phyloP scores from a whole-genome alignment of 1,140 invertebrate species.

The Polypedilum vanderplanki region DNA sequence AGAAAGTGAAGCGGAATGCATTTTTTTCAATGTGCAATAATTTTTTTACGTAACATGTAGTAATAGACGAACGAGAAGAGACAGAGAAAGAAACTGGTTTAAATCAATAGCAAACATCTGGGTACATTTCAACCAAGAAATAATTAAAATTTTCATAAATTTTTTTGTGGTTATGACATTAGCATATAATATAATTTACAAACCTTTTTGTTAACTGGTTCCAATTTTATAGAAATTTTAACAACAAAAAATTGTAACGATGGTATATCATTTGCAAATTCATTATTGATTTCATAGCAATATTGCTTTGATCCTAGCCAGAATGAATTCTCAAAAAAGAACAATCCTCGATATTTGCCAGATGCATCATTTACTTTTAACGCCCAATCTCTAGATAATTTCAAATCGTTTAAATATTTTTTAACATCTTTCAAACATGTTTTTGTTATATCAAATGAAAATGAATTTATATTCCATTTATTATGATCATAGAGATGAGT shows the following conservation, averaged over 20 bases:
- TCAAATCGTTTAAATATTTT: slow-evolving; percentile 14
- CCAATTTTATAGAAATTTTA: background rate
- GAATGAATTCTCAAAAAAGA: slow-evolving; percentile 74
- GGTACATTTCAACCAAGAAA: background rate
- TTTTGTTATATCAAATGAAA: background rate
- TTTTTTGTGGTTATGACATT: background rate
- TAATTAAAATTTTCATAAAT: background rate
- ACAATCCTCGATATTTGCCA: slow-evolving; percentile 70
- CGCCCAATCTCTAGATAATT: background rate
- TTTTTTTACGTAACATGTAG: background rate
- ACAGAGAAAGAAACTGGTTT: background rate
- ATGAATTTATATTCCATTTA: background rate
- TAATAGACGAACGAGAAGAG: background rate
- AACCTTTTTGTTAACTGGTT: background rate
- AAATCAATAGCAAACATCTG: background rate
- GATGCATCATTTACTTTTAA: slow-evolving; percentile 66
- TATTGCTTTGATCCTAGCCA: slow-evolving; percentile 62
- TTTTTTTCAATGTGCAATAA: background rate
- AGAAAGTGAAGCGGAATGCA: slow-evolving; percentile 11
- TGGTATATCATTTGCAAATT: background rate
- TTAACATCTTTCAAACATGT: background rate
- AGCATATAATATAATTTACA: background rate
- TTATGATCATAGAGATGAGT: slow-evolving; percentile 19
- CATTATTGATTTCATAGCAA: slow-evolving; percentile 40
- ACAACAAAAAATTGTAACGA: slow-evolving; percentile 5